Base-by-base conservation (phyloP, 2,888 invertebrate genomes). In the Machimus rusticus region DNA sequence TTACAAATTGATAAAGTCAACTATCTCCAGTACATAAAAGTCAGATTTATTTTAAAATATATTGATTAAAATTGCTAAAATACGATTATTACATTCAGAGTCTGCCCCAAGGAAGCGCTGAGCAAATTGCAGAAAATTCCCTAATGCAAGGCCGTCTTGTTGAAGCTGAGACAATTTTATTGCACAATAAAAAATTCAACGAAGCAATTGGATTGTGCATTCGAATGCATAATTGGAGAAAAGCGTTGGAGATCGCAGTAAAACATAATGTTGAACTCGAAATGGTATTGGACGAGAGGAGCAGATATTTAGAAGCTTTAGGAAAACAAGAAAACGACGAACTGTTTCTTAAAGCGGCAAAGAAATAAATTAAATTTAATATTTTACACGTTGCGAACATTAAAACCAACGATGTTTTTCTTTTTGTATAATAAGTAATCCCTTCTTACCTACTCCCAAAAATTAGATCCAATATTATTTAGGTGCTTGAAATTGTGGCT, bases 1-100 rank as follows among this genome's bases (percentile, higher is more conserved):
- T 94, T 96, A 90, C 96, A 97, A 93, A 96, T 95, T 87, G 96
- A 98, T 90, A 97, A 98, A 95, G 97, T 98, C 1, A 95, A 95
- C 90, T 98, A 97, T 90, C 95, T 98, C 89, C 96, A 96, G 90
- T 94, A 97, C 90, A 95, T 98, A 55, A 96, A 96, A 93, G 96
- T 96, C 93, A 66, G 8, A 19, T 55, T 55, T 55, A 14, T 14
- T 46, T 14, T 16, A 12, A 46, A 46, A 46, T 23, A 19, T 12
- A 34, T 46, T 51, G 6, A 23, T 77, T 14, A 34, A 82, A 57
- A 81, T 37, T 82, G 5, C 76, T 16, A 66, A 43, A 5, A 4
- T 19, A 1, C 8, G 28, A 31, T 55, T 16, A 1, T 23, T 66
- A 19, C 1, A 19, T 46, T 2, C 87, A 89, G 89, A 79, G 86